Conservation (phyloP, 2,113 vertebrate species). For the Trematocara zebra region DNA sequence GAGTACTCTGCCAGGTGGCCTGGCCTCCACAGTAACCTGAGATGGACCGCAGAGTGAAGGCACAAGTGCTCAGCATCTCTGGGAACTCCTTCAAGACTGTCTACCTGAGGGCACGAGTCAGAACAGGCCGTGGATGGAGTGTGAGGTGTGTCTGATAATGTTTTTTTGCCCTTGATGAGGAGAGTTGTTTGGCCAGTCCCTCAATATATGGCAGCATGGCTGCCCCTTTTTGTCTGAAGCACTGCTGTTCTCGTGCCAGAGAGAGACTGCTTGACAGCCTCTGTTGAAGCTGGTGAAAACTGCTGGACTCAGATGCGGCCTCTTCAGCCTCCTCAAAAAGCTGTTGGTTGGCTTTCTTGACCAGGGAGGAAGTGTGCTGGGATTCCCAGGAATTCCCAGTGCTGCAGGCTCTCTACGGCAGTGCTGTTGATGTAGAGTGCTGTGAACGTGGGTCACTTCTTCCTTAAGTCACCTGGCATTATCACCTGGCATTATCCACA, state of each 20-base stretch:
- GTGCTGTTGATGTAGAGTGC: neutral
- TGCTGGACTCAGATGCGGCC: accelerated
- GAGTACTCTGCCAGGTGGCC: neutral
- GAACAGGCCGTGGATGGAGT: neutral
- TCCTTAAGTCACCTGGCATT: no score
- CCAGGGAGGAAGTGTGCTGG: neutral
- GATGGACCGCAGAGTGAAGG: neutral
- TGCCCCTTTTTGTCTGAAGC: neutral
- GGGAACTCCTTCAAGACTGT: neutral
- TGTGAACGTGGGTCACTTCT: neutral
- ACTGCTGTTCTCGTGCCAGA: neutral
- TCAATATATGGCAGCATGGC: neutral
- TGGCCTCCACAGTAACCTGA: neutral
- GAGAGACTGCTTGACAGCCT: neutral
- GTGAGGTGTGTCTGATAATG: neutral
- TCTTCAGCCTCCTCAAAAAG: neutral
- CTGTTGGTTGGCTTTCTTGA: neutral
- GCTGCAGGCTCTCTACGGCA: neutral
- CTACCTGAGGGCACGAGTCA: neutral
- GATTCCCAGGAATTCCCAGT: neutral
- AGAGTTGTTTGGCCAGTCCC: neutral
- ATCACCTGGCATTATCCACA: neutral
- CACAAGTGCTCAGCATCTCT: neutral
- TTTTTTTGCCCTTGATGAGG: neutral
- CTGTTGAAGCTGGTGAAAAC: neutral